Evolutionary conservation across 2,113 vertebrate genomes (phyloP).

Genomic region (Tenebrosternarchus preto): DNA sequence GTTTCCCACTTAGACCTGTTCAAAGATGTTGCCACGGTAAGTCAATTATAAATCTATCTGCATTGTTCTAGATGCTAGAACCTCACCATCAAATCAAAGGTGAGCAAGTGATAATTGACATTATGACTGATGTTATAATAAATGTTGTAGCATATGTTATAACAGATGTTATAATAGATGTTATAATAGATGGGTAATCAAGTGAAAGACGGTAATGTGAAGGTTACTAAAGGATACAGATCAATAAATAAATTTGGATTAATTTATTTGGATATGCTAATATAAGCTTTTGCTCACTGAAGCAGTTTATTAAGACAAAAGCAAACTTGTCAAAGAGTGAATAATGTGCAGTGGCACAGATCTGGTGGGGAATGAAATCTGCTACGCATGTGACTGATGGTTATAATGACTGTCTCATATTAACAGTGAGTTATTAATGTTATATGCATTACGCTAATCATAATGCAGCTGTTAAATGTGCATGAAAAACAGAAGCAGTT

Average conservation of each 20-base stretch:
- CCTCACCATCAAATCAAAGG: not conserved
- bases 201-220: not conserved
- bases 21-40: constrained; percentile 65
- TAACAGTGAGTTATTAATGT: not conserved
- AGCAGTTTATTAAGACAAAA: not conserved
- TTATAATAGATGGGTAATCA: not conserved
- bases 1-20: constrained; percentile 54
- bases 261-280: not conserved
- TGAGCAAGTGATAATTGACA: not conserved
- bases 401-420: not conserved
- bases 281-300: not conserved
- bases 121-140: not conserved
- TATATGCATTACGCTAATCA: no score
- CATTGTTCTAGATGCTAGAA: constrained; percentile 22
- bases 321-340: not conserved
- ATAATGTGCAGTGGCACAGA: not conserved
- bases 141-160: not conserved
- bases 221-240: not conserved
- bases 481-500: not conserved
- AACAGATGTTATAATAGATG: not conserved
- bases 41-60: constrained; percentile 36
- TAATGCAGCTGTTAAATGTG: not conserved
- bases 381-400: not conserved
- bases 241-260: not conserved
- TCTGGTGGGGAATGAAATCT: not conserved